Evolutionary conservation across 2,888 invertebrate genomes (phyloP), one percentile per base, ranked within the genome.

Genomic region (Eucriotettix oculatus): DNA sequence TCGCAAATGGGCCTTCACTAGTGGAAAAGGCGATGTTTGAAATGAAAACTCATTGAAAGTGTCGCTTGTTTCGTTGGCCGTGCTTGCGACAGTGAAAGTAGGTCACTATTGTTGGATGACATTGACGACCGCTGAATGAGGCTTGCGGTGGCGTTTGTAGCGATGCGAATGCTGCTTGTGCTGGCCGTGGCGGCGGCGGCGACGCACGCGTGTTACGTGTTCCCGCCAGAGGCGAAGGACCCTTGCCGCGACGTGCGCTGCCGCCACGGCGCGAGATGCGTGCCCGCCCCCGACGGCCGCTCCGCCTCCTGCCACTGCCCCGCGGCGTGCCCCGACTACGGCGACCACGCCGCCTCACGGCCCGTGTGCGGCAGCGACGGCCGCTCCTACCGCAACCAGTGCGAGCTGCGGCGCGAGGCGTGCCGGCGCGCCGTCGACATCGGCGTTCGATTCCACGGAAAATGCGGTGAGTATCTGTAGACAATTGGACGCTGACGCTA

Each of bases 351-450:
- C 65, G 86, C 85, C 62, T 86, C 87, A 44, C 77, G 83, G 59
- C 85, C 89, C 1, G 83, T 93, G 56, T 93, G 93, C 73, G 88
- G 90, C 72, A 78, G 84, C 69, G 90, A 94, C 75, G 90, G 88
- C 10, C 77, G 81, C 64, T 90, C 91, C 71, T 94, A 95, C 73
- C 80, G 81, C 61, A 90, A 87, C 70, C 85, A 87, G 67, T 95
- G 94, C 76, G 86, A 90, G 71, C 79, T 94, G 75, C 82, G 87
- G 68, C 79, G 84, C 65, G 82, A 85, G 57, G 86, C 92, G 12
- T 95, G 94, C 75, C 79, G 81, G 61, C 77, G 81, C 60, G 82
- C 82, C 65, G 78, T 81, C 64, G 87, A 87, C 71, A 84, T 93
- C 68, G 85, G 85, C 57, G 84, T 91, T 68, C 87, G 87, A 68